Base-by-base conservation (phyloP, 2,797 vertebrate genomes). In the Antennarius maculatus region DNA sequence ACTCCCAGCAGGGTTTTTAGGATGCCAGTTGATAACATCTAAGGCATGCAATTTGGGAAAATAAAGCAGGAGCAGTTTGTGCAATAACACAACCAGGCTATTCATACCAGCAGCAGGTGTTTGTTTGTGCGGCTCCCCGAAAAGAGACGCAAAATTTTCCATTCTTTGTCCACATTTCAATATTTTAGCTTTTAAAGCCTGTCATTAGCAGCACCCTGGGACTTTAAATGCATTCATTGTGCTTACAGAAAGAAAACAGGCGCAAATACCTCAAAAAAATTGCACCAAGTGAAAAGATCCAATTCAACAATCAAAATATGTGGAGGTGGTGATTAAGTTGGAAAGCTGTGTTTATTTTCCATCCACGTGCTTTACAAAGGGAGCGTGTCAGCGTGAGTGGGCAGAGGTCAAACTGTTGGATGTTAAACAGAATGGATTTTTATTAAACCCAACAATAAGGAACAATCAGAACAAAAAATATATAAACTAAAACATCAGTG, bases 61-160 rank as follows among this genome's bases (percentile, higher is more conserved):
- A 4, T 37, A 61, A 29, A 12, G 27, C 42, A 13, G 15, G 27
- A 50, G 11, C 12, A 49, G 56, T 56, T 4, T 55, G 53, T 54
- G 4, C 23, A 23, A 18, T n/a, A 49, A 31, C 34, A 54, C n/a
- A 47, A 57, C 46, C 10, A 66, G 54, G 54, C 9, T 41, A 6
- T 43, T 46, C 29, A 34, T n/a, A 27, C 1, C 42, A 65, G 60
- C 42, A 65, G 60, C 70, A 57, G 61, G 28, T 53, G 28, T 62
- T 52, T 57, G 17, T 66, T 61, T 53, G 42, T 55, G n/a, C 46
- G 53, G 45, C 43, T 51, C 8, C n/a, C 8, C 23, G 17, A 14
- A 41, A 37, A 54, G 34, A 29, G 50, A 41, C 18, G 6, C 6
- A 41, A 17, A 28, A 3, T 46, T 9, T 29, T 23, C 28, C 46